Evolutionary conservation across 2,797 vertebrate species (phyloP).

Genomic region (Prionace glauca): DNA sequence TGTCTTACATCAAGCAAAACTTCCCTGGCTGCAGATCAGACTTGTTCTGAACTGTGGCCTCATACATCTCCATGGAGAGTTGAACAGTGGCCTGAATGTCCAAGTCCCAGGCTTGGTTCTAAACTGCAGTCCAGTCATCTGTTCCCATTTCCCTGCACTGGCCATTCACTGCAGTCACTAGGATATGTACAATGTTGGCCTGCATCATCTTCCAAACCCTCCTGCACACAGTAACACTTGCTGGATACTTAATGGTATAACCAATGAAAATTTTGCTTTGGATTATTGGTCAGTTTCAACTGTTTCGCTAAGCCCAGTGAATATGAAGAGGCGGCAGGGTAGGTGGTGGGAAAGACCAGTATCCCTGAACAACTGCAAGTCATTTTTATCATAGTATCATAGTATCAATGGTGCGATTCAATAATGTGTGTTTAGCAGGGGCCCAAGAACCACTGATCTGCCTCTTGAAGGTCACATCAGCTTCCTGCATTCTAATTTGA

Average conservation of each 20-base stretch:
- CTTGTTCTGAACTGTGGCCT: neutral
- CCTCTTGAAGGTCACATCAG: neutral
- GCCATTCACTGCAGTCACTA: no score
- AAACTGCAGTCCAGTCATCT: no score
- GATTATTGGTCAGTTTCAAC: no score
- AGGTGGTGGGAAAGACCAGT: no score
- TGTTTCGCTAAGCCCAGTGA: no score
- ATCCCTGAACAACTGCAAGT: neutral
- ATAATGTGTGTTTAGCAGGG: neutral
- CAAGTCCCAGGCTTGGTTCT: neutral
- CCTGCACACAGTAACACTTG: no score
- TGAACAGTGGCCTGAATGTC: neutral
- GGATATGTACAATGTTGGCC: no score
- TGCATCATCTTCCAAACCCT: no score
- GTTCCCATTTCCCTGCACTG: no score
- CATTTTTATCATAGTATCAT: neutral
- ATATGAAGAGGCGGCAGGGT: no score
- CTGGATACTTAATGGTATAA: no score
- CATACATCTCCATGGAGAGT: neutral
- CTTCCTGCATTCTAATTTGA: conserved; percentile 32
- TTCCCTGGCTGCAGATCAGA: neutral
- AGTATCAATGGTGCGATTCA: neutral
- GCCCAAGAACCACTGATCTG: neutral
- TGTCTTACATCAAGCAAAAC: neutral
- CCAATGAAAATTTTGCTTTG: no score